These are phyloP conservation scores for Drosophila sucinea DNA, from an alignment of 1,140 invertebrate genomes.

Conservation along the genomic window DNA sequence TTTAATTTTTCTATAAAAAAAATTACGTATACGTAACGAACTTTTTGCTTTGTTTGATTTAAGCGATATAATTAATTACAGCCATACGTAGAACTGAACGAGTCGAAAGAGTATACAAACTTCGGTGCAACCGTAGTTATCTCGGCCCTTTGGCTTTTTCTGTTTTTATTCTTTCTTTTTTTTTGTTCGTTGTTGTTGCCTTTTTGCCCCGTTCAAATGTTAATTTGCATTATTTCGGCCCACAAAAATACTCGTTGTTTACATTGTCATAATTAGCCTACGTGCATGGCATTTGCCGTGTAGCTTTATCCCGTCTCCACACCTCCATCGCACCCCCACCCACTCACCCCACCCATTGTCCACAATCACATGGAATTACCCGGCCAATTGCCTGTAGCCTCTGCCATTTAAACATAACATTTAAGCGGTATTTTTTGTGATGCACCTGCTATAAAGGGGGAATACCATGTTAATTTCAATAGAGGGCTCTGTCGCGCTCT, in stretches of 20 bases:
- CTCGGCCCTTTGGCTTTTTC: not conserved
- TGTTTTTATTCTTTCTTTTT: conserved; percentile 17
- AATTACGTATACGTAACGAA: too few species aligned
- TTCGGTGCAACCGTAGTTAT: not conserved
- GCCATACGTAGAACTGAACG: too few species aligned
- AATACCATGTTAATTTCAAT: conserved; percentile 8
- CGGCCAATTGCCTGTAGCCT: conserved; percentile 8
- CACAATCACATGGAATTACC: not conserved
- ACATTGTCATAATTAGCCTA: conserved; percentile 78
- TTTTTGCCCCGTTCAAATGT: conserved; percentile 45
- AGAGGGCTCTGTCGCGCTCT: not conserved
- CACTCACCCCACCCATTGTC: not conserved
- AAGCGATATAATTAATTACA: too few species aligned
- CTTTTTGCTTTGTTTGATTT: too few species aligned
- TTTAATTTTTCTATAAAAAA: too few species aligned
- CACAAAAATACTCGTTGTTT: conserved; percentile 66
- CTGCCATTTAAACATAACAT: conserved; percentile 10
- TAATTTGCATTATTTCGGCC: conserved; percentile 70
- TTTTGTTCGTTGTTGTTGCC: conserved; percentile 7
- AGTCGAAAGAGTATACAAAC: not conserved
- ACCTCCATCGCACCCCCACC: not conserved
- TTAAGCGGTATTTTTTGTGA: conserved; percentile 11
- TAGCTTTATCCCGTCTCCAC: conserved; percentile 36
- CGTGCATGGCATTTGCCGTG: conserved; percentile 64
- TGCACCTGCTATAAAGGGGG: conserved; percentile 18